Conservation (phyloP, 1,140 invertebrate species). For the Periplaneta americana region DNA sequence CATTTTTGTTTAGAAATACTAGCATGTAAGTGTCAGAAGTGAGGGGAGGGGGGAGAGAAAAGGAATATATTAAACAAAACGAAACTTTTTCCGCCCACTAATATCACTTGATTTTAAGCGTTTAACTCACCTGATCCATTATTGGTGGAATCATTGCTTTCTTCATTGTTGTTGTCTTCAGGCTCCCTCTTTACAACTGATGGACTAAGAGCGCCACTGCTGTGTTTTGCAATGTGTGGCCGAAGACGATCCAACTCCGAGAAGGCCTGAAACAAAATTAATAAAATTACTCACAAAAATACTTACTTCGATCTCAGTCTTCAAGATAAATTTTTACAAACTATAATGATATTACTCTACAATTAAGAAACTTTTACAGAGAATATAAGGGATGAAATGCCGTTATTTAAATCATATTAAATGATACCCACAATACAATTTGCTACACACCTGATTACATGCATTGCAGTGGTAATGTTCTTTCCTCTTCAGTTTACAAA, state of each 20-base stretch:
- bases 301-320: too few relatives aligned
- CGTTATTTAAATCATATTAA: too few relatives aligned
- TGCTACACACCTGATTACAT: constrained; percentile 65
- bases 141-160: constrained; percentile 17
- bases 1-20: too few relatives aligned
- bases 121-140: background rate
- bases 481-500: constrained; percentile 80
- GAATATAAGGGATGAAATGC: background rate
- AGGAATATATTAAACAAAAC: too few relatives aligned
- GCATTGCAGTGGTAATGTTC: constrained; percentile 82
- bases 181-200: constrained; percentile 38
- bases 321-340: too few relatives aligned
- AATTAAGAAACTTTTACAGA: too few relatives aligned
- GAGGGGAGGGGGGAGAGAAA: too few relatives aligned
- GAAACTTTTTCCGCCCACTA: too few relatives aligned
- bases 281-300: background rate
- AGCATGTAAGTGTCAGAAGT: too few relatives aligned
- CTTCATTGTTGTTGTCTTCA: constrained; percentile 32
- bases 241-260: constrained; percentile 60
- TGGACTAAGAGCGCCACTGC: constrained; percentile 45
- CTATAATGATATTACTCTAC: too few relatives aligned
- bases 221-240: constrained; percentile 66
- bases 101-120: too few relatives aligned
- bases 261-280: constrained; percentile 44
- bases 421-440: too few relatives aligned